Evolutionary conservation across 2,797 vertebrate species (phyloP), one percentile per base, ranked within the genome.

Genomic region (Sebastes nivosus): DNA sequence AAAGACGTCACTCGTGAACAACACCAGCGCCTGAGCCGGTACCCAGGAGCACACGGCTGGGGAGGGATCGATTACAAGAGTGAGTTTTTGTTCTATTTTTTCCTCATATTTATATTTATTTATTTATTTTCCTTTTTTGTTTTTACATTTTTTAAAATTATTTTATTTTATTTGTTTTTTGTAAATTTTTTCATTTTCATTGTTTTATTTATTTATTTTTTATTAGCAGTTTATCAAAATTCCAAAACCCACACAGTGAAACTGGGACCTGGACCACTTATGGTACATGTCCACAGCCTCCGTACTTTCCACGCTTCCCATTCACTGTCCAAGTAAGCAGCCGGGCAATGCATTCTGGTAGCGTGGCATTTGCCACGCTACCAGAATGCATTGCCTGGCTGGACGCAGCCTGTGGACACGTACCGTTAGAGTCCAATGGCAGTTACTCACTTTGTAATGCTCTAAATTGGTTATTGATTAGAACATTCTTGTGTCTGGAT

Each of bases 11-110:
- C 81, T 0, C 46, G 1, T 0, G 77, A 91, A 0, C 88, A 96
- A 68, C 87, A 96, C 79, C 2, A 68, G 67, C 93, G 96, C 1
- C 93, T 97, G 42, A 88, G 29, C 1, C 77, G 0, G 0, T 97
- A 95, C 34, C 6, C 12, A 0, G 96, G 96, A 18, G 75, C 95
- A 0, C 91, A 96, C 0, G 97, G 97, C 71, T 97, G 96, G 96
- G 90, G 75, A 3, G 75, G 73, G 0, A 2, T 97, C 3, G 50
- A 79, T 4, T 94, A 91, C 20, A 1, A 92, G 0, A 88, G 96
- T 96, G 54, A 84, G 91, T 24, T 9, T 14, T 22, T 34, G 0
- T 6, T 24, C 1, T 24, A 24, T 57, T 22, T 32, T 32, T 14
- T 25, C 13, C 13, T 14, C 7, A 13, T 32, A 20, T 36, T 22